Evolutionary conservation across 2,113 vertebrate genomes (phyloP), one percentile per base, ranked within the genome.

Genomic region (Anas platyrhynchos): DNA sequence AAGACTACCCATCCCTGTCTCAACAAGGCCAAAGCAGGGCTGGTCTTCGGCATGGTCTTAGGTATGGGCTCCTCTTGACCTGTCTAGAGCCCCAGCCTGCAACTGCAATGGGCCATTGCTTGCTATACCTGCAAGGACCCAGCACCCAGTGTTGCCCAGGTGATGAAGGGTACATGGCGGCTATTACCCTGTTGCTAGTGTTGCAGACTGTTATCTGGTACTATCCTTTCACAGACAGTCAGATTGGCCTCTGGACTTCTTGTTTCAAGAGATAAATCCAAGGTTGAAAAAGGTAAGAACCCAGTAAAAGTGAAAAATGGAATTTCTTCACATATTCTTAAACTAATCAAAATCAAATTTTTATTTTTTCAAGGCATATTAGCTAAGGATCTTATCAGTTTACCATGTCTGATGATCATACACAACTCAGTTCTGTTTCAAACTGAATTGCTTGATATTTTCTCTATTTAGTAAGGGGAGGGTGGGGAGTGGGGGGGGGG

Each of bases 91-190:
- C 6, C 11, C 23, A 48, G 29, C 2, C 29, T 56, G 27, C 27
- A 18, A 18, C 23, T 65, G 34, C 7, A 56, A 56, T 16, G 29
- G 29, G 15, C 34, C 3, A 7, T 59, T 32, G 14, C 20, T 29
- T 41, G 6, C 29, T 3, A 0, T 52, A 21, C 17, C 69, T 59
- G 10, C 3, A 0, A 27, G 32, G 27, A 54, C 22, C 8, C 11
- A 54, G 13, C 13, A 62, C 4, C 4, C 27, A n/a, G 9, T 41
- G 36, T 25, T 63, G 61, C 16, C 20, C 9, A 15, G 41, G 29
- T 67, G 43, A 44, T 67, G 32, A 46, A 25, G 22, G 11, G 48
- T 16, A 68, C 31, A n/a, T 46, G 21, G 66, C 32, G 48, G 31
- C 36, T 23, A 63, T 38, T 38, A 26, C 23, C 14, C 13, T 15